Percentiles rank a stretch among this genome's conserved stretches.
Conservation (phyloP, 2,888 invertebrate genomes). For the Harpagoxenus sublaevis region DNA sequence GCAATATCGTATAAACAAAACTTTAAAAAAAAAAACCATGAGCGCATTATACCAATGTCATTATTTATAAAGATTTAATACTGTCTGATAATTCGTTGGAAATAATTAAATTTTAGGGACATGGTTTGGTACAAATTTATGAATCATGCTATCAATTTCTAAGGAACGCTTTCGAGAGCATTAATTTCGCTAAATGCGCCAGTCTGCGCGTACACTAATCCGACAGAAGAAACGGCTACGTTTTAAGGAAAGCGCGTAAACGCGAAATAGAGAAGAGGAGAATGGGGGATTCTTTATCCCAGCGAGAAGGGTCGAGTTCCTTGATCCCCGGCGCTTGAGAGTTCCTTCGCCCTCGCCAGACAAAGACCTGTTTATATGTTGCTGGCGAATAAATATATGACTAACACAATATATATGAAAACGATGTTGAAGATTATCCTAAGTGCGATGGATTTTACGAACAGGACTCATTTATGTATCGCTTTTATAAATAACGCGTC, state of each 20-base stretch:
- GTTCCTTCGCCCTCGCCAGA: constrained; percentile 12
- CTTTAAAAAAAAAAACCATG: background rate
- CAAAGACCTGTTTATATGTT: constrained; percentile 46
- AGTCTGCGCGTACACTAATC: background rate
- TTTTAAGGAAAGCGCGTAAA: constrained; percentile 17
- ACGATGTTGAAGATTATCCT: constrained; percentile 38
- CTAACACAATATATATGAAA: constrained; percentile 41
- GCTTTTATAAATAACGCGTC: constrained; percentile 8
- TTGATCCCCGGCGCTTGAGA: constrained; percentile 31
- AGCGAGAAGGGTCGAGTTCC: constrained; percentile 34
- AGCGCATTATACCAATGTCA: background rate
- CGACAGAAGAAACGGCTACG: background rate
- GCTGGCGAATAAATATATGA: constrained; percentile 38
- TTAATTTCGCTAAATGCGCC: constrained; percentile 21
- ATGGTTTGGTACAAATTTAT: background rate
- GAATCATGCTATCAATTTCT: background rate
- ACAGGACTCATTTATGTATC: background rate
- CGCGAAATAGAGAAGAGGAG: background rate
- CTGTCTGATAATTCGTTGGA: background rate
- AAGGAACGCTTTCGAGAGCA: background rate
- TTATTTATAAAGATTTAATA: background rate
- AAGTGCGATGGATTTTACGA: constrained; percentile 29
- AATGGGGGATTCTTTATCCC: constrained; percentile 22
- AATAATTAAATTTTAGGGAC: background rate
- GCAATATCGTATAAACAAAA: constrained; percentile 24